Evolutionary conservation across 2,888 invertebrate species (phyloP).

Genomic region (Clanis bilineata): DNA sequence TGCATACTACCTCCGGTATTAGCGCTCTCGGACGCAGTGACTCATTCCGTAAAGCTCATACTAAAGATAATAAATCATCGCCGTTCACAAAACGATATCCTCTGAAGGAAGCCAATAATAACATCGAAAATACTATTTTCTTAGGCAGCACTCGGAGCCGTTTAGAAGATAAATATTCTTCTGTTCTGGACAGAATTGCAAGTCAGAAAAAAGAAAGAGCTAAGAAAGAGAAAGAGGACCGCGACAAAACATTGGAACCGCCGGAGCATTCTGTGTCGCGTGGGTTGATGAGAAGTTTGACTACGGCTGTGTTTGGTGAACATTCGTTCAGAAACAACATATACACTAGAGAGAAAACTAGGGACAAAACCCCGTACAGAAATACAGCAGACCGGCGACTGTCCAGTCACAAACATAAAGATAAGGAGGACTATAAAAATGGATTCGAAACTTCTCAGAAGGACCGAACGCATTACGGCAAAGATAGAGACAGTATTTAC

Average conservation of each 20-base stretch:
- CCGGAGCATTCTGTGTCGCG: conserved; percentile 77
- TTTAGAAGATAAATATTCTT: conserved; percentile 90
- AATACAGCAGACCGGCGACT: conserved; percentile 71
- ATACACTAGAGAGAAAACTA: conserved; percentile 82
- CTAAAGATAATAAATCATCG: conserved; percentile 69
- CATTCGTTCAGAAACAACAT: conserved; percentile 76
- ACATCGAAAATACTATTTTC: conserved; percentile 61
- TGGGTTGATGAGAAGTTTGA: conserved; percentile 86
- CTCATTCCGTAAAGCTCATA: conserved; percentile 73
- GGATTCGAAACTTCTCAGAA: conserved; percentile 58
- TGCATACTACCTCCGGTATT: conserved; percentile 62
- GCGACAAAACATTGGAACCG: conserved; percentile 88
- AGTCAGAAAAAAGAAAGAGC: conserved; percentile 80
- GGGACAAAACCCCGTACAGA: conserved; percentile 86
- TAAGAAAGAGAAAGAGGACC: conserved; percentile 77
- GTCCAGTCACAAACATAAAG: conserved; percentile 61
- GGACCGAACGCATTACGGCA: conserved; percentile 60
- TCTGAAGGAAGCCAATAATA: conserved; percentile 74
- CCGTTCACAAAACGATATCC: conserved; percentile 71
- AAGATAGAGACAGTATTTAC: conserved; percentile 77
- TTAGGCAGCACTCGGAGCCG: conserved; percentile 85
- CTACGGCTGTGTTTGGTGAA: conserved; percentile 87
- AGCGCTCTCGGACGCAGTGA: conserved; percentile 70
- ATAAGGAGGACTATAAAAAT: conserved; percentile 64
- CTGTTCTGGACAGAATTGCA: conserved; percentile 87